These are phyloP conservation scores for Corydoras sp. DNA, from an alignment of 2,113 vertebrate species.

Conservation along the genomic window DNA sequence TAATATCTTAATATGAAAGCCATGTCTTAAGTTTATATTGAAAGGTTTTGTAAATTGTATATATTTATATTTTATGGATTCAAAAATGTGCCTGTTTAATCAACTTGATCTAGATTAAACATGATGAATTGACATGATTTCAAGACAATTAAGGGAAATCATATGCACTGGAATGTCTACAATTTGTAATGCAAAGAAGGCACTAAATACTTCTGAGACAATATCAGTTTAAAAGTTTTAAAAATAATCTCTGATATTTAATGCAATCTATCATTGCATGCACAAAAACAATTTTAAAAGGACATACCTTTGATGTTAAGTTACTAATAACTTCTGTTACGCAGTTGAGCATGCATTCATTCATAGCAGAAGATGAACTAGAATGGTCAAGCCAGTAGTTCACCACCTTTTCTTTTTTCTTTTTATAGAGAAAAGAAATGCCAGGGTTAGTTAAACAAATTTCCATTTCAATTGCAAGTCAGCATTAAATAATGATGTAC, in stretches of 20 bases:
- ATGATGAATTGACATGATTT: not conserved
- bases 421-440: not conserved
- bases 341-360: not conserved
- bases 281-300: no score
- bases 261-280: no score
- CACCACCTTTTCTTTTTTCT: not conserved
- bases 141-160: not conserved
- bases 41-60: no score
- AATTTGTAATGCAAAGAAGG: not conserved
- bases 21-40: no score
- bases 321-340: constrained; percentile 1
- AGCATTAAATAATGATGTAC: no score
- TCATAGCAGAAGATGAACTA: constrained; percentile 12
- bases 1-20: no score
- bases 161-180: no score
- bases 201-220: not conserved
- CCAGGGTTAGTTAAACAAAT: not conserved
- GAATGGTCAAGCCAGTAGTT: not conserved
- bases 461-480: no score
- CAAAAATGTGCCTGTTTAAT: no score
- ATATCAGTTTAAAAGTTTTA: not conserved
- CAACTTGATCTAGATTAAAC: no score
- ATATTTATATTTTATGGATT: no score
- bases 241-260: not conserved
- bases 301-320: not conserved